Base-by-base conservation (phyloP, 2,797 vertebrate species). In the Liparis tanakae region DNA sequence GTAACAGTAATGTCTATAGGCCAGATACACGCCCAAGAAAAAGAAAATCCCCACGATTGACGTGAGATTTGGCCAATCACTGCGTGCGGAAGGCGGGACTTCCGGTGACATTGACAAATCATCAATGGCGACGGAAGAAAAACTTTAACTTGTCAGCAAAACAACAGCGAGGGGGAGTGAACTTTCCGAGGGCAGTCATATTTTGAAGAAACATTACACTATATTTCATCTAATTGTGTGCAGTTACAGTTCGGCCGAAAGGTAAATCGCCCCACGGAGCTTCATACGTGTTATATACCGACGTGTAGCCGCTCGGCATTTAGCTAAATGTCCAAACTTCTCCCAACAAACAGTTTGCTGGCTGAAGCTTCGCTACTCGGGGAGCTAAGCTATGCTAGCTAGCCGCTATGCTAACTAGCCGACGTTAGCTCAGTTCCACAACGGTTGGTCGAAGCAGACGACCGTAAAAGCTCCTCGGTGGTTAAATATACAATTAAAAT, bases 41-140 rank as follows among this genome's bases (percentile, higher is more conserved):
- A 51, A 33, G 9, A 20, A 48, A 41, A 51, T 39, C 3, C 1
- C 12, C 4, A 37, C 43, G 79, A 93, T 65, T 80, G 88, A 86
- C 68, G 43, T 54, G 14, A 5, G 0, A 2, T 12, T 17, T 1
- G 74, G 64, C 94, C 91, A 93, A 94, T 95, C 80, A 50, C 8
- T 0, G 15, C 0, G 0, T 5, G 10, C 15, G 5, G 5, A 3
- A 44, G 76, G 73, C 61, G 78, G 85, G 54, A 85, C 15, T 85
- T 94, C 93, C 88, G 82, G 82, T 76, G 63, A 82, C 74, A 69
- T 74, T 78, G 83, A 89, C 95, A 76, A 95, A 95, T 94, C 92
- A 92, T 83, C 75, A 81, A 83, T 67, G 75, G 70, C 74, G 79
- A 84, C 36, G 25, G 12, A 59, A 80, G 78, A 64, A 78, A 15